Percentiles rank a stretch among this genome's conserved stretches.
Evolutionary conservation across 1,140 invertebrate species (phyloP).

Genomic region (Lordiphosa mommai): DNA sequence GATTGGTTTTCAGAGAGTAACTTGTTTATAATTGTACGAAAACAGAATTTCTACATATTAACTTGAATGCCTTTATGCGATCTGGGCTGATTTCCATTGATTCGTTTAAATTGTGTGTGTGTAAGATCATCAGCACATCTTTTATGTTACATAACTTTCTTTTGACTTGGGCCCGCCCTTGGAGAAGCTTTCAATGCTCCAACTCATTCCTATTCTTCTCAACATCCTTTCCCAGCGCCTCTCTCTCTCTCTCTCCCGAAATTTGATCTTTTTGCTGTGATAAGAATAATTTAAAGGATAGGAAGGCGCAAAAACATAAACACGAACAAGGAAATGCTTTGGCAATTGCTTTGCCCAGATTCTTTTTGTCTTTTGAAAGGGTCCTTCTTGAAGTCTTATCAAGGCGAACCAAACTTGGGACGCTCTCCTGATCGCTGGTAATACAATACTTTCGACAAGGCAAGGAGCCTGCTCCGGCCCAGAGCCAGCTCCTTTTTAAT

Average conservation of each 20-base stretch:
- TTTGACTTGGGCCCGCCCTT: conserved; percentile 1
- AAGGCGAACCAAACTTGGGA: conserved; percentile 22
- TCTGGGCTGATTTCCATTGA: too few species aligned
- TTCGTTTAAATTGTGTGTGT: too few species aligned
- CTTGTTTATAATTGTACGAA: too few species aligned
- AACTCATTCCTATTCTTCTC: neutral
- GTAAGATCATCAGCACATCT: too few species aligned
- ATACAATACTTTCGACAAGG: conserved; percentile 41
- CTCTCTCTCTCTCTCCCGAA: conserved; percentile 13
- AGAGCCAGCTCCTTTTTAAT: conserved; percentile 40
- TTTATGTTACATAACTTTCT: neutral
- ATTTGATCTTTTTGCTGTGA: conserved; percentile 37
- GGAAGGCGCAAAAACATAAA: conserved; percentile 11
- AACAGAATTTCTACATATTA: too few species aligned
- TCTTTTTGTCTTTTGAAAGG: conserved; percentile 25
- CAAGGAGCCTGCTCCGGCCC: neutral
- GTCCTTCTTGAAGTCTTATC: conserved; percentile 27
- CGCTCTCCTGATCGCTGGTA: conserved; percentile 15
- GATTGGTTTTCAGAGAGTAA: too few species aligned
- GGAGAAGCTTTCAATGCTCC: neutral
- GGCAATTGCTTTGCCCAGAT: conserved; percentile 9
- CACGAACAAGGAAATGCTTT: conserved; percentile 26
- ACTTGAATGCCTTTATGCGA: too few species aligned
- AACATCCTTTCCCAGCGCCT: conserved; percentile 34
- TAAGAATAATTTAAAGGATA: conserved; percentile 12